Percentiles rank a stretch among this genome's conserved stretches.
Evolutionary conservation across 2,797 vertebrate species (phyloP).

Genomic region (Diplodus sargus): DNA sequence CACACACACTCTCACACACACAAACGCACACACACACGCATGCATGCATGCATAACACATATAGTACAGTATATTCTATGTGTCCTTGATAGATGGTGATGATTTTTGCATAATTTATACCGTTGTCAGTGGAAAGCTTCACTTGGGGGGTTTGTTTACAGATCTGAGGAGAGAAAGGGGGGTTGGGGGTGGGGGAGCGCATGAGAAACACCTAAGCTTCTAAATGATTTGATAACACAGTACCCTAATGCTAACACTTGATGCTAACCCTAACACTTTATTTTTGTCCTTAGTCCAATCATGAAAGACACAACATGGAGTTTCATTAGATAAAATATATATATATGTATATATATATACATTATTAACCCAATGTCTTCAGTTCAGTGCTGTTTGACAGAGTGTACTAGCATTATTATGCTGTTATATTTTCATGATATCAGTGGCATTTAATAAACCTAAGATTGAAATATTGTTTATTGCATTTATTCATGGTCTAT

Average conservation of each 20-base stretch:
- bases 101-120: slow-evolving; percentile 47
- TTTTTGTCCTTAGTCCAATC: not conserved
- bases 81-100: slow-evolving; percentile 45
- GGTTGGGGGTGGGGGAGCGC: not conserved
- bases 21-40: not conserved
- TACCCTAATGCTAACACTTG: not conserved
- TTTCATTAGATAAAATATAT: not conserved
- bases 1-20: slow-evolving; percentile 13
- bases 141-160: not conserved
- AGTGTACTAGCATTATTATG: no score
- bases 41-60: slow-evolving; percentile 15
- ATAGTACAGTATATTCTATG: slow-evolving; percentile 15
- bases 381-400: no score
- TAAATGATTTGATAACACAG: no score
- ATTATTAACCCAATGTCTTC: no score
- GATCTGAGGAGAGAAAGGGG: not conserved
- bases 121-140: slow-evolving; percentile 14
- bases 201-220: not conserved
- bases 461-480: no score
- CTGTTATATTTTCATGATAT: no score
- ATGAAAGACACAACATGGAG: not conserved
- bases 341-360: no score
- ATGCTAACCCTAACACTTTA: not conserved
- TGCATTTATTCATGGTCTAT: no score
- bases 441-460: no score